Evolutionary conservation across 2,888 invertebrate species (phyloP), one percentile per base, ranked within the genome.

Genomic region (Blastobasis lacticolella): DNA sequence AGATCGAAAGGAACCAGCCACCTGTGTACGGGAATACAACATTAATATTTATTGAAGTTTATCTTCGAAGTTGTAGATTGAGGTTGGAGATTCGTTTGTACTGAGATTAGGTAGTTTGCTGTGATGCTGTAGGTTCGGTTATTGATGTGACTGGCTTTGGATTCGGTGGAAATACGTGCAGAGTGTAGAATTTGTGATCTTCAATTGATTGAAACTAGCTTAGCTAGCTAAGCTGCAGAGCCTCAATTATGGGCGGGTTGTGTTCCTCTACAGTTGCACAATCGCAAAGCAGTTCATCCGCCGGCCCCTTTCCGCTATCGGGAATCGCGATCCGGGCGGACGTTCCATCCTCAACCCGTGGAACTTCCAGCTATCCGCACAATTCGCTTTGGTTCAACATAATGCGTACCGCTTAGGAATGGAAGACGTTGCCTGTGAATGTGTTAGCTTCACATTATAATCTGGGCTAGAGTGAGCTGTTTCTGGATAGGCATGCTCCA

Each of bases 41-140:
- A 57, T 54, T 52, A 58, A 54, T 55, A 55, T 55, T 52, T 54
- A 51, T 53, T 49, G 50, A 52, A 50, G 50, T 55, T 55, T 50
- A 53, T 55, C 50, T 51, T 49, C 23, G 43, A 37, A 10, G 48
- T 45, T 42, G 49, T 51, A 48, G 53, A 49, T 50, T 49, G 8
- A 44, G 43, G 4, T 46, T 23, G 23, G 23, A 23, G n/a, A 9
- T 44, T 10, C 44, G 10, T 44, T n/a, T 44, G 8, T 44, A 6
- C 10, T 44, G 44, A 44, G 44, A 10, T 6, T 44, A 44, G 10
- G 6, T 6, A 6, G 8, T n/a, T n/a, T 44, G n/a, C n/a, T n/a
- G n/a, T 10, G 10, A 6, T 44, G 44, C 6, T n/a, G 10, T n/a
- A 10, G 44, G 44, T 44, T 7, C 8, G 9, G 9, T 7, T 23